phyloP scores from a whole-genome alignment of 2,888 invertebrate genomes.

The Amblyteles armatorius region DNA sequence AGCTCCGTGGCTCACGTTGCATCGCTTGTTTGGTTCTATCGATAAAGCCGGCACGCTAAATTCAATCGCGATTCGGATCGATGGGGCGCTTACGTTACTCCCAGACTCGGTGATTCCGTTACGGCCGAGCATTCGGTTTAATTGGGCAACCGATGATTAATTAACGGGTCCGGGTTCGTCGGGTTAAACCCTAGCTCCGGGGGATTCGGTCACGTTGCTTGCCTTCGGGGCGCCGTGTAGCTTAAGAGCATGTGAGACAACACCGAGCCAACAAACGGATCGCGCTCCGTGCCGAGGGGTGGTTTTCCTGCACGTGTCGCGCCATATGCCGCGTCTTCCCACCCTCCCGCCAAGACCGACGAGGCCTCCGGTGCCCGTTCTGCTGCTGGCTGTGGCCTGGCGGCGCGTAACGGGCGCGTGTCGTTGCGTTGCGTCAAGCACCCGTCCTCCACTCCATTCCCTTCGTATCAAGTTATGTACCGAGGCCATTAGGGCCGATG shows the following conservation, averaged over 20 bases:
- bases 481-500: slow-evolving; percentile 24
- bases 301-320: slow-evolving; percentile 73
- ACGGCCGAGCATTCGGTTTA: slow-evolving; percentile 39
- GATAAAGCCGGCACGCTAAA: slow-evolving; percentile 5
- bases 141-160: slow-evolving; percentile 59
- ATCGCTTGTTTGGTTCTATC: background rate
- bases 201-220: slow-evolving; percentile 49
- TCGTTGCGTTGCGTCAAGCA: slow-evolving; percentile 48
- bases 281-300: slow-evolving; percentile 31
- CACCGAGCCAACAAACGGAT: slow-evolving; percentile 1
- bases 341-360: slow-evolving; percentile 37
- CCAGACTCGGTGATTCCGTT: slow-evolving; percentile 30
- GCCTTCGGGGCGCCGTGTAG: background rate
- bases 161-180: slow-evolving; percentile 40
- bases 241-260: slow-evolving; percentile 28
- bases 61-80: slow-evolving; percentile 53
- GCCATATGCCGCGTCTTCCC: slow-evolving; percentile 71
- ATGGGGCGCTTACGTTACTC: slow-evolving; percentile 11
- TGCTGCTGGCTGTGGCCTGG: slow-evolving; percentile 34
- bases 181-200: background rate
- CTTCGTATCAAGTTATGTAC: slow-evolving; percentile 4
- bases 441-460: slow-evolving; percentile 4
- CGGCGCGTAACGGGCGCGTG: slow-evolving; percentile 50
- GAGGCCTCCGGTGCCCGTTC: slow-evolving; percentile 29
- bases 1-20: background rate